These are phyloP conservation scores for Vollenhovia emeryi DNA, from an alignment of 1,140 invertebrate genomes.

Conservation along the genomic window DNA sequence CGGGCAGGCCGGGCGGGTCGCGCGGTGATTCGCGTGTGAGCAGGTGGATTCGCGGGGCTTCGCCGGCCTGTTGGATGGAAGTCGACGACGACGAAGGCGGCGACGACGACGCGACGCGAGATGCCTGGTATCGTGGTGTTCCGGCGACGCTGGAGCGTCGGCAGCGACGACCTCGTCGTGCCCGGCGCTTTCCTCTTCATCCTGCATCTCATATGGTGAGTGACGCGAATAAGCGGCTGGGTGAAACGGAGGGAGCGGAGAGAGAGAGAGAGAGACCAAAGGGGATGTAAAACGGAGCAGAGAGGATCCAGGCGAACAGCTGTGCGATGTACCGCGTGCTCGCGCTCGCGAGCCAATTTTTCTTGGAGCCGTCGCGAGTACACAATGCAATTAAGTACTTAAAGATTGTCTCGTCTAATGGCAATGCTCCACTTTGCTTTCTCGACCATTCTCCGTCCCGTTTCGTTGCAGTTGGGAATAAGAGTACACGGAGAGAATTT, in stretches of 20 bases:
- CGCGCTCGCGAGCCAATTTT: neutral
- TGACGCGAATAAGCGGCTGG: constrained; percentile 51
- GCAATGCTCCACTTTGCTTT: neutral
- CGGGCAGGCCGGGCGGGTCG: neutral
- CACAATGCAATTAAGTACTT: neutral
- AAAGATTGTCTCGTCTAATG: neutral
- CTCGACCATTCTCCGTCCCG: neutral
- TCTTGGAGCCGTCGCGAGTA: neutral
- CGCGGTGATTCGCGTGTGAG: constrained; percentile 45
- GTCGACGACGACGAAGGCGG: constrained; percentile 41
- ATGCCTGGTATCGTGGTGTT: constrained; percentile 96
- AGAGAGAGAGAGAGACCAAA: too few relatives aligned
- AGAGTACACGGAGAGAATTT: too few relatives aligned
- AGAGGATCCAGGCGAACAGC: neutral
- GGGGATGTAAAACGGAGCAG: neutral
- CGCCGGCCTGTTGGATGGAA: constrained; percentile 49
- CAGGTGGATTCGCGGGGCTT: neutral
- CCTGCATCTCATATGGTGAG: constrained; percentile 93
- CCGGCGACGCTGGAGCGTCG: constrained; percentile 94
- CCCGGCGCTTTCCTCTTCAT: constrained; percentile 92
- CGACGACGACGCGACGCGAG: constrained; percentile 49
- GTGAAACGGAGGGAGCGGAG: neutral
- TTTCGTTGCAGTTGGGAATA: neutral
- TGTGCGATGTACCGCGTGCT: too few relatives aligned
- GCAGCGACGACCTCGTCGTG: constrained; percentile 95